Evolutionary conservation across 2,797 vertebrate genomes (phyloP).

Genomic region (Bovichtus diacanthus): DNA sequence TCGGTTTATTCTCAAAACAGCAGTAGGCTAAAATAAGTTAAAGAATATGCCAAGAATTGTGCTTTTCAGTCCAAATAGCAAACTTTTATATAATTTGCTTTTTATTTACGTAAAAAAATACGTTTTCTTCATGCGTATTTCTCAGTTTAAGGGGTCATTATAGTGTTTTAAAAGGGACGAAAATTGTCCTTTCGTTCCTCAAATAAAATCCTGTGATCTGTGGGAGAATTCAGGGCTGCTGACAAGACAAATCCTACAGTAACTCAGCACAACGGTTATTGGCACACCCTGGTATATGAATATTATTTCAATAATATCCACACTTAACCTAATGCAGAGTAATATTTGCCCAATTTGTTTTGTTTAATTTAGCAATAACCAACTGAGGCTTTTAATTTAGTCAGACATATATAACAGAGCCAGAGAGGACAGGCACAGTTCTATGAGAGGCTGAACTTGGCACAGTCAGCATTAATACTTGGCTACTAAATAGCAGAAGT

Average conservation of each 20-base stretch:
- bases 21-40: slow-evolving; percentile 14
- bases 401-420: neutral
- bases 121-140: neutral
- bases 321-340: neutral
- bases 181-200: slow-evolving; percentile 32
- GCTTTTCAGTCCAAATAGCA: neutral
- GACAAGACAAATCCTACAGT: slow-evolving; percentile 1
- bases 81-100: neutral
- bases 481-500: slow-evolving; percentile 24
- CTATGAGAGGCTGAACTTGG: slow-evolving; percentile 12
- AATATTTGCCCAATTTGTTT: slow-evolving; percentile 4
- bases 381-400: slow-evolving; percentile 21
- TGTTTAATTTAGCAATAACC: slow-evolving; percentile 11
- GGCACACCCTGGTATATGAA: neutral
- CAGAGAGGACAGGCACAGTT: slow-evolving; percentile 23
- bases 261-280: neutral
- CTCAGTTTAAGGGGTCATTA: slow-evolving; percentile 5
- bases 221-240: neutral
- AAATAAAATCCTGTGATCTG: slow-evolving; percentile 28
- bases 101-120: slow-evolving; percentile 1
- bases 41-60: neutral
- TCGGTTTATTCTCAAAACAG: slow-evolving; percentile 23
- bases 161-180: neutral
- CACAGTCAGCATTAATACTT: slow-evolving; percentile 36
- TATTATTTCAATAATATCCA: neutral